phyloP scores from a whole-genome alignment of 1,140 invertebrate species.

The Halictus rubicundus region DNA sequence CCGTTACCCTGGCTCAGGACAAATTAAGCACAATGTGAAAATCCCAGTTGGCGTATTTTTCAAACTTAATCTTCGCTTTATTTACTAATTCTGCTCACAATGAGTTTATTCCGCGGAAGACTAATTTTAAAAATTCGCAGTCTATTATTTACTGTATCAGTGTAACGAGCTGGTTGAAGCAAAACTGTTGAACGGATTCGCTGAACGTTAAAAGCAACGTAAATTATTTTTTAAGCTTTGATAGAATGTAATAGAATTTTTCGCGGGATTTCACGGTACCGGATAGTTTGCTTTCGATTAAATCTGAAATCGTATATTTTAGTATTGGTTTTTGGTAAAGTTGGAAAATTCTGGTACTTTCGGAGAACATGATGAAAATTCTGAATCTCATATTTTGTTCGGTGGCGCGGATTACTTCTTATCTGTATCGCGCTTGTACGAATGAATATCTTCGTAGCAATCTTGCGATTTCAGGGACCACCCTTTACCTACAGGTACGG shows the following conservation, averaged over 20 bases:
- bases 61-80: neutral
- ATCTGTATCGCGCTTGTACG: conserved; percentile 23
- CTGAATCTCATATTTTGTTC: conserved; percentile 11
- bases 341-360: neutral
- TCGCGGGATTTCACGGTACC: neutral
- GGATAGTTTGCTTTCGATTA: neutral
- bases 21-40: neutral
- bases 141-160: no score
- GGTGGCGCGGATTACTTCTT: conserved; percentile 17
- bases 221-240: no score
- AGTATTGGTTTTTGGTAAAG: neutral
- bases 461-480: conserved; percentile 83
- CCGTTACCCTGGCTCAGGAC: no score
- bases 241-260: neutral
- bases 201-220: no score
- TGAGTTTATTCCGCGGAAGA: no score
- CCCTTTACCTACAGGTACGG: conserved; percentile 93
- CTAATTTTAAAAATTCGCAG: no score
- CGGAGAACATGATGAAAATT: neutral
- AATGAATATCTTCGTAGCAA: conserved; percentile 45
- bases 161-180: no score
- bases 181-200: no score
- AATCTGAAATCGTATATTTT: neutral
- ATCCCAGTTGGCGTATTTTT: neutral
- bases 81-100: no score